Base-by-base conservation (phyloP, 1,140 invertebrate species). In the Diprion similis region DNA sequence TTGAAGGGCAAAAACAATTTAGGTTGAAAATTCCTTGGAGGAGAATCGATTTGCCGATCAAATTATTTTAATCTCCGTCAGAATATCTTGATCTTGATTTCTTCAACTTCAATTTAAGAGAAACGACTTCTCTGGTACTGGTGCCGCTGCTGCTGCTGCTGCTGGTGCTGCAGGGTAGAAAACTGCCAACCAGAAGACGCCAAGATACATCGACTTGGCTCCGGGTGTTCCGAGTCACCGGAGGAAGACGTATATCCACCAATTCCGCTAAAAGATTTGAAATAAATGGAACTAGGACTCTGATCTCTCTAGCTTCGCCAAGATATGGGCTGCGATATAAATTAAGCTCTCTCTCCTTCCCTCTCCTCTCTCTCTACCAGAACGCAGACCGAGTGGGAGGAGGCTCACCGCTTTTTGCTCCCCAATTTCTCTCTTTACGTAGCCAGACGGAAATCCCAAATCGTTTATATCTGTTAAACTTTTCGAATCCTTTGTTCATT, bases 261-360 rank as follows among this genome's bases (percentile, higher is more conserved):
- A 59, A 59, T 59, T 59, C 51, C 51, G 51, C 51, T 59, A 59
- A 59, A 59, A 59, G 51, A 59, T 59, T 59, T 59, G 51, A 59
- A 59, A 59, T 59, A 59, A 59, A 59, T 59, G 51, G 51, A 59
- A 59, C 51, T 59, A 59, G 51, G 51, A 59, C 51, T 59, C 51
- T 59, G 51, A 59, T 59, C 51, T 59, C 51, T 59, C 11, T 17
- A 59, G 51, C 51, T 59, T 59, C 51, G 51, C 51, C 51, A 17
- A 59, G 51, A 59, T 59, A 59, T 59, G 51, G 51, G 51, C 51
- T 59, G 51, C 51, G 51, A 59, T 59, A 59, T 59, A 59, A 59
- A 59, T 59, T 59, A 59, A 59, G 11, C n/a, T 59, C 51, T 17
- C 10, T 51, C 51, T 59, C 51, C 24, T 37, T 37, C 24, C 24